These are phyloP conservation scores for Oryzias melastigma DNA, from an alignment of 2,113 vertebrate genomes.

Conservation along the genomic window DNA sequence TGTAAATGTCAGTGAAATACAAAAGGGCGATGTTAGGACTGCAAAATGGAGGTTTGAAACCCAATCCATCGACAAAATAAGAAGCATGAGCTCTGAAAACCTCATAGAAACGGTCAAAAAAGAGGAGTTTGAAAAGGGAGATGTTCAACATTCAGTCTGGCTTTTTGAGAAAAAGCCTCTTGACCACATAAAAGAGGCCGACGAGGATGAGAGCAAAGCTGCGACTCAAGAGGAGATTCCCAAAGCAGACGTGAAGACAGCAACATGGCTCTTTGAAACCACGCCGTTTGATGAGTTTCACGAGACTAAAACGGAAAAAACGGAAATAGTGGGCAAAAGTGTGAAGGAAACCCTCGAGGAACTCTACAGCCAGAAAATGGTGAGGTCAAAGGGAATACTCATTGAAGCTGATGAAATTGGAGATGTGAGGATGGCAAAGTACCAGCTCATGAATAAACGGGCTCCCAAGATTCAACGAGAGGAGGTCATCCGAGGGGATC, in stretches of 20 bases:
- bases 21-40: constrained; percentile 86
- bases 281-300: constrained; percentile 87
- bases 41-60: constrained; percentile 93
- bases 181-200: constrained; percentile 82
- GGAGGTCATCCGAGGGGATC: constrained; percentile 84
- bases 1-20: constrained; percentile 87
- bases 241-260: constrained; percentile 86
- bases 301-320: constrained; percentile 78
- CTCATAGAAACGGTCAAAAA: constrained; percentile 81
- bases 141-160: constrained; percentile 88
- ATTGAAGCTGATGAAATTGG: constrained; percentile 90
- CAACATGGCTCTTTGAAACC: constrained; percentile 92
- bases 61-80: constrained; percentile 84
- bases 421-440: constrained; percentile 90
- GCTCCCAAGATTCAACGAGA: constrained; percentile 87
- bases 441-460: constrained; percentile 86
- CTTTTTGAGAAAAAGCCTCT: constrained; percentile 90
- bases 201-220: constrained; percentile 61
- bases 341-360: constrained; percentile 87
- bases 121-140: constrained; percentile 84
- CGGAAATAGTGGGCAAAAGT: constrained; percentile 87
- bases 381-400: constrained; percentile 85
- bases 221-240: constrained; percentile 79
- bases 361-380: constrained; percentile 84
- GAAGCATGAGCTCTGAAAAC: constrained; percentile 81